Evolutionary conservation across 2,797 vertebrate genomes (phyloP).

Genomic region (Chlorospingus flavigularis): DNA sequence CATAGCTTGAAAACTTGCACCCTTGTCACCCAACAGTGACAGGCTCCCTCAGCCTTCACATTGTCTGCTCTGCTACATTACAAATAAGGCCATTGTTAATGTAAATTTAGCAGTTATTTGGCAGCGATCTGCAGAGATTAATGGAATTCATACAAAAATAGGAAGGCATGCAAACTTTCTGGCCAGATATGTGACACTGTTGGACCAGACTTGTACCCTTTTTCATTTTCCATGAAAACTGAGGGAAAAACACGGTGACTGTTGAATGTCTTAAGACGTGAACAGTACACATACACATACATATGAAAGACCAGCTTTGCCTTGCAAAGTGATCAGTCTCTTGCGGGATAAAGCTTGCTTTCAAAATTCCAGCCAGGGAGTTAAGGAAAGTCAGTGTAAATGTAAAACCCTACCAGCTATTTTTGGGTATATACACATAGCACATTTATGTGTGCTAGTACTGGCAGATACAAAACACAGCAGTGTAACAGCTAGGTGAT

Average conservation of each 20-base stretch:
- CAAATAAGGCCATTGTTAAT: background rate
- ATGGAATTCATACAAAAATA: background rate
- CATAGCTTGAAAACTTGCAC: background rate
- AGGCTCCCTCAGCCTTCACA: background rate
- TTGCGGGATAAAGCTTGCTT: conserved; percentile 26
- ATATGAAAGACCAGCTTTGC: background rate
- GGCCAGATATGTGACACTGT: background rate
- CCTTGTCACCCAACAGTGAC: background rate
- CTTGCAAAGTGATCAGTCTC: conserved; percentile 46
- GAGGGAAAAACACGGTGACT: background rate
- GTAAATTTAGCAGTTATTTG: conserved; percentile 1
- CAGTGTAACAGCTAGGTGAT: background rate
- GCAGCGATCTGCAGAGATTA: background rate
- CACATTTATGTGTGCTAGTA: background rate
- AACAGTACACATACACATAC: background rate
- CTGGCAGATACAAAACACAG: background rate
- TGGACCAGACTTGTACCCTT: background rate
- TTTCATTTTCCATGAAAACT: conserved; percentile 16
- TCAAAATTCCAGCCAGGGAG: conserved; percentile 28
- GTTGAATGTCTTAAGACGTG: conserved; percentile 43
- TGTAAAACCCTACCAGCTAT: conserved; percentile 15
- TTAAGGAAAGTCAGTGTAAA: conserved; percentile 23
- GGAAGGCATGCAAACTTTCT: background rate
- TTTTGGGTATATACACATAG: background rate
- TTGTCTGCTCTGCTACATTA: background rate